Evolutionary conservation across 2,797 vertebrate species (phyloP).

Genomic region (Takifugu rubripes): DNA sequence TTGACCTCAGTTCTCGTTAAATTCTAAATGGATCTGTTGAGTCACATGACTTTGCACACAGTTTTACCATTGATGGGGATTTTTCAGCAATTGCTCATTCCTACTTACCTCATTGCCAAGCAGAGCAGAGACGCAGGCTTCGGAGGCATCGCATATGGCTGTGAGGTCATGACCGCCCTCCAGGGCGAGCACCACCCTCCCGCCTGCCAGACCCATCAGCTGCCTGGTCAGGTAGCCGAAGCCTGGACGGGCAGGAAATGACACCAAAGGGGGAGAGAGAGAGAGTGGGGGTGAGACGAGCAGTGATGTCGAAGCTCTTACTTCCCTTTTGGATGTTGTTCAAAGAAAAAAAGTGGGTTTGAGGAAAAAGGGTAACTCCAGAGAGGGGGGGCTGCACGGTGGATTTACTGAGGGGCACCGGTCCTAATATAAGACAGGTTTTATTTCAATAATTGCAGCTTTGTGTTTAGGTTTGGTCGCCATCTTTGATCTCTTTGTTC

Average conservation of each 20-base stretch:
- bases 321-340: slow-evolving; percentile 63
- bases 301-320: slow-evolving; percentile 28
- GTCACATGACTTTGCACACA: neutral
- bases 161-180: slow-evolving; percentile 98
- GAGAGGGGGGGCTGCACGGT: slow-evolving; percentile 42
- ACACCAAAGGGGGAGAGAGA: slow-evolving; percentile 37
- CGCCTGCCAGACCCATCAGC: slow-evolving; percentile 94
- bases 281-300: slow-evolving; percentile 9
- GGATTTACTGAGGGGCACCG: slow-evolving; percentile 64
- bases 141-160: slow-evolving; percentile 95
- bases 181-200: slow-evolving; percentile 89
- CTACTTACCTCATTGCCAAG: slow-evolving; percentile 91
- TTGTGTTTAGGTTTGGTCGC: slow-evolving; percentile 38
- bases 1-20: slow-evolving; percentile 2
- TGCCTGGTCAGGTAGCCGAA: slow-evolving; percentile 97
- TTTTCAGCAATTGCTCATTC: slow-evolving; percentile 5
- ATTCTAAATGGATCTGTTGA: neutral
- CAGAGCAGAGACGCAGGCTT: slow-evolving; percentile 94
- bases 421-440: slow-evolving; percentile 73
- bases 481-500: slow-evolving; percentile 61
- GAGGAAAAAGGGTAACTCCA: slow-evolving; percentile 40
- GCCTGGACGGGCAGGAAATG: slow-evolving; percentile 82
- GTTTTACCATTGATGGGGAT: slow-evolving; percentile 11
- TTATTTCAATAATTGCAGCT: slow-evolving; percentile 60
- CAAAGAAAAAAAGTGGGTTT: slow-evolving; percentile 43